Conservation (phyloP, 64 coral and sea anemone species). For the Pachyseris speciosa region DNA sequence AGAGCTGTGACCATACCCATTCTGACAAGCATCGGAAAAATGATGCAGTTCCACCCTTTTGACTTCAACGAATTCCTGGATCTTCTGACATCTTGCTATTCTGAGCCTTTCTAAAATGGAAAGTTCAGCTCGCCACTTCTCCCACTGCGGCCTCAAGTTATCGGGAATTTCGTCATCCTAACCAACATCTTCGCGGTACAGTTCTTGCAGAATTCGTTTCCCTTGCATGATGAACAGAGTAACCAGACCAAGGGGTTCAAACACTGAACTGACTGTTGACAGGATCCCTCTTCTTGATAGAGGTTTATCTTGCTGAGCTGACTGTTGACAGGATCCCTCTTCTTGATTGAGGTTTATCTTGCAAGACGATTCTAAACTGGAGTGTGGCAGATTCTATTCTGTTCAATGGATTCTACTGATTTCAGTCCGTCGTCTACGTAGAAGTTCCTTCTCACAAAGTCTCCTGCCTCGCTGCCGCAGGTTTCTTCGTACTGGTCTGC, state of each 20-base stretch:
- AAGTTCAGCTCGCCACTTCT: background rate
- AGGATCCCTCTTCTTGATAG: background rate
- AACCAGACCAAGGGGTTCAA: background rate
- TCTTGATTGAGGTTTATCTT: background rate
- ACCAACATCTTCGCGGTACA: background rate
- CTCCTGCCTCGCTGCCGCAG: background rate
- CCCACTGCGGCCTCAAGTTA: background rate
- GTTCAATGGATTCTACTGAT: background rate
- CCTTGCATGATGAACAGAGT: background rate
- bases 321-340: background rate
- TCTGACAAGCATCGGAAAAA: background rate
- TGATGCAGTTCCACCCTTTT: background rate
- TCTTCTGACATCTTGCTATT: background rate
- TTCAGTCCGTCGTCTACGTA: conserved; percentile 38
- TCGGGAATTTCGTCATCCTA: background rate
- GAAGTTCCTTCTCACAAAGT: background rate
- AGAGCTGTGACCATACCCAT: background rate
- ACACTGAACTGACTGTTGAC: background rate
- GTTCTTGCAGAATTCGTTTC: background rate
- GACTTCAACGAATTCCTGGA: background rate
- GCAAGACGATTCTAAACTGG: background rate
- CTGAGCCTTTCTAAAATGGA: background rate
- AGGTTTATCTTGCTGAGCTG: background rate
- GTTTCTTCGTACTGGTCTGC: background rate
- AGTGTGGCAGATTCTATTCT: background rate